These are phyloP conservation scores for Idaea straminata DNA, from an alignment of 2,888 invertebrate genomes.

Conservation along the genomic window DNA sequence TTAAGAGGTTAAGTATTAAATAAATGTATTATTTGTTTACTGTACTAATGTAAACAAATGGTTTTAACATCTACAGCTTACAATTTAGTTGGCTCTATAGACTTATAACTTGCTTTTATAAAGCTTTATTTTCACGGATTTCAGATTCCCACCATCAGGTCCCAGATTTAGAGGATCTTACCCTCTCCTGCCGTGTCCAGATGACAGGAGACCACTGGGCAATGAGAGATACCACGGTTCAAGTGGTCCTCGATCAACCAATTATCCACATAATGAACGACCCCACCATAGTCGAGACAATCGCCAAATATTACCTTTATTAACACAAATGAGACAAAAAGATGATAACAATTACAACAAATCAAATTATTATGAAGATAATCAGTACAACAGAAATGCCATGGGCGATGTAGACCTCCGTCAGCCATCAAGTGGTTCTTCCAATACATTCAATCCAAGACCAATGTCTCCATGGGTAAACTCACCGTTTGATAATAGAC, in stretches of 20 bases:
- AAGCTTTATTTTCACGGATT: slow-evolving; percentile 23
- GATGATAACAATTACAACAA: slow-evolving; percentile 34
- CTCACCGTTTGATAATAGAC: slow-evolving; percentile 34
- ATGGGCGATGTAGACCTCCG: slow-evolving; percentile 67
- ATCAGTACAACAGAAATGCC: slow-evolving; percentile 46
- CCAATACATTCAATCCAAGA: slow-evolving; percentile 31
- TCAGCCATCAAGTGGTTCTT: slow-evolving; percentile 27
- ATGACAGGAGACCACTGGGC: slow-evolving; percentile 34
- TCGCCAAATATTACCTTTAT: slow-evolving; percentile 31
- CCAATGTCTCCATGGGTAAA: slow-evolving; percentile 44
- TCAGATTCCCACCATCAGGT: slow-evolving; percentile 56
- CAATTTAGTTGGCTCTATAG: not conserved
- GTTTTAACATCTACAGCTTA: not conserved
- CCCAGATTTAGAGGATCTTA: slow-evolving; percentile 41
- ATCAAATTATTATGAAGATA: slow-evolving; percentile 35
- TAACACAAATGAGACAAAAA: slow-evolving; percentile 35
- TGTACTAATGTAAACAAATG: too few species aligned
- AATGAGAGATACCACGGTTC: slow-evolving; percentile 42
- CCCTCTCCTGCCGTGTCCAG: slow-evolving; percentile 30
- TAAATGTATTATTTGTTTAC: too few species aligned
- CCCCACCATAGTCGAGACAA: slow-evolving; percentile 40
- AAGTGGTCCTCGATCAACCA: slow-evolving; percentile 32
- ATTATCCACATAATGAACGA: slow-evolving; percentile 20
- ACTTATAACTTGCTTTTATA: not conserved
- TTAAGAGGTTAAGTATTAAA: too few species aligned